Evolutionary conservation across 2,113 vertebrate species (phyloP).

Genomic region (Macrotis lagotis): DNA sequence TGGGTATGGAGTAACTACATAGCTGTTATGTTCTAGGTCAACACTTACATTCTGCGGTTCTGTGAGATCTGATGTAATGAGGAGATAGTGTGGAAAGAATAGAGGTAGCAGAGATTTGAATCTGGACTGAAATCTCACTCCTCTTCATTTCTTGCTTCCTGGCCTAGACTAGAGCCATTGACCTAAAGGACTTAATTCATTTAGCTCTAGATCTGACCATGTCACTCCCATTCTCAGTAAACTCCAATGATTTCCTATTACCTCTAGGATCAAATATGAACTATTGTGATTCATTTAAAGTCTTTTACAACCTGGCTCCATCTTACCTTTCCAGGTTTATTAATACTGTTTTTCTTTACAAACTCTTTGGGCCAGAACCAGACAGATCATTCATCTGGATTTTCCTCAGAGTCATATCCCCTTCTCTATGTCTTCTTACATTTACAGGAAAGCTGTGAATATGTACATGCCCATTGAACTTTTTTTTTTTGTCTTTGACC

Average conservation of each 20-base stretch:
- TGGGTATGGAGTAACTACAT: background rate
- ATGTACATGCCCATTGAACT: background rate
- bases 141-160: background rate
- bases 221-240: background rate
- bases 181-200: background rate
- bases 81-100: background rate
- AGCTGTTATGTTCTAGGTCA: background rate
- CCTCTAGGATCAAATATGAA: background rate
- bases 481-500: background rate
- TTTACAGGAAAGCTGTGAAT: background rate
- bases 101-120: background rate
- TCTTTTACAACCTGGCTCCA: background rate
- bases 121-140: background rate
- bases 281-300: background rate
- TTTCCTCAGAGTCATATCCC: background rate
- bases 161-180: background rate
- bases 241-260: background rate
- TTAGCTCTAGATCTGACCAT: background rate
- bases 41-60: background rate
- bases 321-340: background rate
- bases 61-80: background rate
- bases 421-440: background rate
- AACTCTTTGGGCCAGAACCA: background rate
- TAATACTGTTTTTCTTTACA: background rate
- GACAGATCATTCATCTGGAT: background rate